phyloP scores from a whole-genome alignment of 2,113 vertebrate genomes.

The Nothocercus julius region DNA sequence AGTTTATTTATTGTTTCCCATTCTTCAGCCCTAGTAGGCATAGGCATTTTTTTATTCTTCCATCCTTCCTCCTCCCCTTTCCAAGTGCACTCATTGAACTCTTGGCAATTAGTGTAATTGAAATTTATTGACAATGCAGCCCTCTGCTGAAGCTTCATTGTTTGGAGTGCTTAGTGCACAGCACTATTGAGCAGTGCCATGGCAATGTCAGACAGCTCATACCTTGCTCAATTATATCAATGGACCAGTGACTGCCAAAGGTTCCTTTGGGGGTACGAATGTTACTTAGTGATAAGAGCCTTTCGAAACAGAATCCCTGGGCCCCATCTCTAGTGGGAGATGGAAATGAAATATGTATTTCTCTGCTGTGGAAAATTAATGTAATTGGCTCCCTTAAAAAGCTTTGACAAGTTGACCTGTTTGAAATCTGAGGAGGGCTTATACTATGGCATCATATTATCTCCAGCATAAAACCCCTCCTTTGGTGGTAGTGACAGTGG shows the following conservation, averaged over 20 bases:
- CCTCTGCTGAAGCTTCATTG: conserved; percentile 87
- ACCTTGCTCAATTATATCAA: conserved; percentile 93
- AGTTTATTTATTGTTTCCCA: conserved; percentile 78
- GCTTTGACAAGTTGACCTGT: conserved; percentile 87
- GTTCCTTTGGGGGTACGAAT: conserved; percentile 92
- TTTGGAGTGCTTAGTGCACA: conserved; percentile 84
- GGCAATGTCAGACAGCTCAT: conserved; percentile 84
- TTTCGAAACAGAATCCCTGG: conserved; percentile 88
- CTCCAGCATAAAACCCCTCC: conserved; percentile 69
- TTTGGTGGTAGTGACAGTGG: conserved; percentile 57
- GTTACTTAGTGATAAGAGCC: conserved; percentile 97
- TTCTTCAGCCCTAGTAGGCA: conserved; percentile 76
- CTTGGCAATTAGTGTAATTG: conserved; percentile 97
- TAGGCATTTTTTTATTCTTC: conserved; percentile 66
- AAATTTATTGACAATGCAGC: conserved; percentile 95
- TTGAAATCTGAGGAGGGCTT: conserved; percentile 84
- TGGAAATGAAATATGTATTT: conserved; percentile 92
- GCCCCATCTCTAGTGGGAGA: conserved; percentile 91
- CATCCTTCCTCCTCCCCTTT: conserved; percentile 70
- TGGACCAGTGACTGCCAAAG: conserved; percentile 91
- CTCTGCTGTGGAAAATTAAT: conserved; percentile 90
- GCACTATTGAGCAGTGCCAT: conserved; percentile 81
- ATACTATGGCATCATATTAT: conserved; percentile 77
- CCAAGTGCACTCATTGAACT: conserved; percentile 89
- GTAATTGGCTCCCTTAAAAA: conserved; percentile 88